Percentiles rank a stretch among this genome's conserved stretches.
Evolutionary conservation across 2,888 invertebrate species (phyloP).

Genomic region (Clistopyga incitator): DNA sequence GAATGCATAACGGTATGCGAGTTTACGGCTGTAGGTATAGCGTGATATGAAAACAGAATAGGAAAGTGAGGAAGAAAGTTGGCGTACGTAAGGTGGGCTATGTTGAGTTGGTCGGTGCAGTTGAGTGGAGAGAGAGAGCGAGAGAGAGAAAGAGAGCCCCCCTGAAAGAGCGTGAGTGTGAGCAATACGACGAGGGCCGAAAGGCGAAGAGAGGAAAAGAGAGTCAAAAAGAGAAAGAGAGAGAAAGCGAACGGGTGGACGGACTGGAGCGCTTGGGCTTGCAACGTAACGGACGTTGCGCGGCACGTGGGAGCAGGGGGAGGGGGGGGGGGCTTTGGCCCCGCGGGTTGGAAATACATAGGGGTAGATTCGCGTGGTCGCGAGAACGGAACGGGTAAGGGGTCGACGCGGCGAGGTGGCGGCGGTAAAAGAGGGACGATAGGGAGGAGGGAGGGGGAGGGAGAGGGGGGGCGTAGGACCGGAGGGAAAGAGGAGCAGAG

Average conservation of each 20-base stretch:
- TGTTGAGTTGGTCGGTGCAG: slow-evolving; percentile 40
- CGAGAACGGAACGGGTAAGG: slow-evolving; percentile 57
- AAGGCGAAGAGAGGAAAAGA: slow-evolving; percentile 40
- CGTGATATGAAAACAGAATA: slow-evolving; percentile 8
- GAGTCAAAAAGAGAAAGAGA: slow-evolving; percentile 29
- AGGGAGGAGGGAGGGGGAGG: slow-evolving; percentile 57
- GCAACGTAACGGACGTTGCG: slow-evolving; percentile 73
- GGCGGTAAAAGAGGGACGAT: slow-evolving; percentile 67
- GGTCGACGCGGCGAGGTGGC: slow-evolving; percentile 67
- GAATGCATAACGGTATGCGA: slow-evolving; percentile 11
- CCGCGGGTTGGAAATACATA: slow-evolving; percentile 68
- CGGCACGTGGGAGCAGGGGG: too few relatives aligned
- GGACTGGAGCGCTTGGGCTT: slow-evolving; percentile 61
- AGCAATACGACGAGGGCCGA: slow-evolving; percentile 12
- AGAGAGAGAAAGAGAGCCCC: too few relatives aligned
- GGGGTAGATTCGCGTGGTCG: slow-evolving; percentile 77
- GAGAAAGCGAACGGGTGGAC: slow-evolving; percentile 34
- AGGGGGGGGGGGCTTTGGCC: slow-evolving; percentile 68
- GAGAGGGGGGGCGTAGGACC: slow-evolving; percentile 67
- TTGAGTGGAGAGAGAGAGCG: slow-evolving; percentile 16
- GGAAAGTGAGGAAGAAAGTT: slow-evolving; percentile 38
- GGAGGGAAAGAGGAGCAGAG: slow-evolving; percentile 77
- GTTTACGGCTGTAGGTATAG: slow-evolving; percentile 11
- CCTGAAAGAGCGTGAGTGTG: not conserved
- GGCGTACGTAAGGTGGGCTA: slow-evolving; percentile 48